phyloP scores from a whole-genome alignment of 2,113 vertebrate genomes.

The Anseranas semipalmata region DNA sequence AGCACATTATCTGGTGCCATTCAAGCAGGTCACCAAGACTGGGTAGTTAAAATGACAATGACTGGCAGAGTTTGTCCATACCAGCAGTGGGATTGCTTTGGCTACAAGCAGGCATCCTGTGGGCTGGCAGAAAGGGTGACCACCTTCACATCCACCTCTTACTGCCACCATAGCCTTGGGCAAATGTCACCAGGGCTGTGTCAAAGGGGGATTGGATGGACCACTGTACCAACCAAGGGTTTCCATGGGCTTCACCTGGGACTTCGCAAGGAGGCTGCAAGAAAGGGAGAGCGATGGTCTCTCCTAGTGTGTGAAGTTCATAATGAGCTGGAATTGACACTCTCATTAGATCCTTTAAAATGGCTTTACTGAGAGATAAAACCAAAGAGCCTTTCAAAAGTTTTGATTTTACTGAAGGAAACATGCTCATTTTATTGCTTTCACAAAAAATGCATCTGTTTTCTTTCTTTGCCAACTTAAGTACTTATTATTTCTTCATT shows the following conservation, averaged over 20 bases:
- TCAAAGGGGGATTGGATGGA: neutral
- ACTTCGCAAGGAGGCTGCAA: neutral
- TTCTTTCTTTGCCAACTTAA: neutral
- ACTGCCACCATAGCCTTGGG: neutral
- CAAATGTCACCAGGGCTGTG: neutral
- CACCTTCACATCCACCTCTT: neutral
- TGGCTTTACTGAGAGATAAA: neutral
- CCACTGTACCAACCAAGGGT: accelerated
- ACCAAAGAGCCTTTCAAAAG: neutral
- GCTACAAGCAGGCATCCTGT: no score
- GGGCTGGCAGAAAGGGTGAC: neutral
- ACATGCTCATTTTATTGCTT: neutral
- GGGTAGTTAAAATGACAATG: neutral
- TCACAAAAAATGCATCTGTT: neutral
- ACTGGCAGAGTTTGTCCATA: neutral
- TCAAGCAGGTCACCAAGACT: accelerated
- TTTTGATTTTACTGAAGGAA: neutral
- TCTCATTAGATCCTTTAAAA: neutral
- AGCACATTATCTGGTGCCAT: neutral
- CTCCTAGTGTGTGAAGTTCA: accelerated
- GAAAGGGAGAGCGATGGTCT: neutral
- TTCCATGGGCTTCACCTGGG: neutral
- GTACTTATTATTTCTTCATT: neutral
- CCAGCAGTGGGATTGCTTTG: neutral
- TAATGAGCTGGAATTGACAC: neutral